Evolutionary conservation across 1,140 invertebrate species (phyloP).

Genomic region (Drosophila mauritiana): DNA sequence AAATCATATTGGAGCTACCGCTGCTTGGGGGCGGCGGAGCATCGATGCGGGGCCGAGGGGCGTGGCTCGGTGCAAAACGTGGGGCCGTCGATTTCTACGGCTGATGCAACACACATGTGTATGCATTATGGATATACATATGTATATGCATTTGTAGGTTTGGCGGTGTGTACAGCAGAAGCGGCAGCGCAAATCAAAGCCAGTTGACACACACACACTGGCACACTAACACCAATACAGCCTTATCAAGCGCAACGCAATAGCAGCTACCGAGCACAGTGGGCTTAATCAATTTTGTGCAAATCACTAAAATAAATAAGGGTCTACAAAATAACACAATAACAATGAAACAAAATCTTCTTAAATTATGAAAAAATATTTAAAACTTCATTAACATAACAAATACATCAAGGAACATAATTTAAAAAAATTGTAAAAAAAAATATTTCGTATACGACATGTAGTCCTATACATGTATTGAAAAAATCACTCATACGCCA

Average conservation of each 20-base stretch:
- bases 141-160: background rate
- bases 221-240: constrained; percentile 50
- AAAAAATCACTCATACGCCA: constrained; percentile 19
- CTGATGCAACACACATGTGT: constrained; percentile 76
- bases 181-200: constrained; percentile 70
- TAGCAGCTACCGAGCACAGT: constrained; percentile 58
- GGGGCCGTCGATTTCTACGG: constrained; percentile 76
- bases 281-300: background rate
- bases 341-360: too few relatives aligned
- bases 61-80: constrained; percentile 69
- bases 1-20: constrained; percentile 52
- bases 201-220: constrained; percentile 72
- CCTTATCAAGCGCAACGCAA: constrained; percentile 79
- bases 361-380: too few relatives aligned
- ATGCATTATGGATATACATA: constrained; percentile 20
- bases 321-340: too few relatives aligned
- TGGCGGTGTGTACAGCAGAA: constrained; percentile 33
- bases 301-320: background rate
- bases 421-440: too few relatives aligned
- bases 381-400: too few relatives aligned
- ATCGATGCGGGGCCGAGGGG: constrained; percentile 26
- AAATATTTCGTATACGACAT: too few relatives aligned
- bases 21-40: constrained; percentile 36
- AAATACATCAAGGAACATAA: constrained; percentile 6
- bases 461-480: too few relatives aligned